Percentiles rank a stretch among this genome's conserved stretches.
These are phyloP conservation scores for Carassius auratus DNA, from an alignment of 2,113 vertebrate genomes.

Conservation along the genomic window DNA sequence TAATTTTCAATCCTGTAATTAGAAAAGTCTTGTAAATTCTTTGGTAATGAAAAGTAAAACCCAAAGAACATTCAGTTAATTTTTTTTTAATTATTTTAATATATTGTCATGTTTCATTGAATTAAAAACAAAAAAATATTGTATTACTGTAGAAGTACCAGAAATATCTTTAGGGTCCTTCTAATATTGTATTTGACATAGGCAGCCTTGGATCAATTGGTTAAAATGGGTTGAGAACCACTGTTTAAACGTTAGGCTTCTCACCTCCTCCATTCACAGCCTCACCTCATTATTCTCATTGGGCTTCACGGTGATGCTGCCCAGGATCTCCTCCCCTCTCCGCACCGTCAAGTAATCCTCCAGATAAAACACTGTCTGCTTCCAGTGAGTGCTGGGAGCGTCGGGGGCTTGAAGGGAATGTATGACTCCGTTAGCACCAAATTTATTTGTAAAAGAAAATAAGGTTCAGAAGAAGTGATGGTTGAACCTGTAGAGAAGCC, in stretches of 20 bases:
- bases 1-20: too few relatives aligned
- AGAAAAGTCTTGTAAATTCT: background rate
- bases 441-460: background rate
- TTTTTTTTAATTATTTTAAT: background rate
- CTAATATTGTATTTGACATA: background rate
- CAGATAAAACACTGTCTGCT: constrained; percentile 97
- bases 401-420: constrained; percentile 82
- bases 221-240: background rate
- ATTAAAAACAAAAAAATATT: background rate
- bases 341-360: constrained; percentile 96
- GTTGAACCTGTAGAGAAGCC: constrained; percentile 94
- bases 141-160: background rate
- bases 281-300: constrained; percentile 96
- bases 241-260: background rate
- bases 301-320: constrained; percentile 91
- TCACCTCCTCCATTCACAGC: constrained; percentile 36
- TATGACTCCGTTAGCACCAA: background rate
- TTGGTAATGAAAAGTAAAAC: background rate
- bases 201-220: background rate
- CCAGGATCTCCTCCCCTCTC: constrained; percentile 94
- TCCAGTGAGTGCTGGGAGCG: constrained; percentile 96
- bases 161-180: background rate
- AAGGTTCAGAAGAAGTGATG: background rate
- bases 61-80: background rate
- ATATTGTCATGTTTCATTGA: background rate